Evolutionary conservation across 53 echinoderm and acorn worm genomes (phyloP).

Genomic region (Patiria pectinifera): DNA sequence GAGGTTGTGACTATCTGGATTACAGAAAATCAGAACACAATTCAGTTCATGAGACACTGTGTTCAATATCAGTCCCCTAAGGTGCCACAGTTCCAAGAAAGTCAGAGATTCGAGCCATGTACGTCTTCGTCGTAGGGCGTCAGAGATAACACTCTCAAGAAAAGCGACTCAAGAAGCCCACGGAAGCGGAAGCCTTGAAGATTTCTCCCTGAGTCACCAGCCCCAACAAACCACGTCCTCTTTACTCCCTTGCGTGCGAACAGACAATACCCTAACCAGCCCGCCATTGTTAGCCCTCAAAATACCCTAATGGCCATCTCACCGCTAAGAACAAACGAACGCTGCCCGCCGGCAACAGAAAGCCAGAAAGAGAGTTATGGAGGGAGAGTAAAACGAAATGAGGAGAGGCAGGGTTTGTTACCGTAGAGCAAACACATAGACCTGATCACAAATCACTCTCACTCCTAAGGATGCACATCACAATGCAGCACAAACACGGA

Average conservation of each 20-base stretch:
- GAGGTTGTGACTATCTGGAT: too few relatives aligned
- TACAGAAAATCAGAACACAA: too few relatives aligned
- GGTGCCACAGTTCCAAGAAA: too few relatives aligned
- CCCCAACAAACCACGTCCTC: too few relatives aligned
- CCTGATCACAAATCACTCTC: neutral
- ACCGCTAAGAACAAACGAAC: slow-evolving; percentile 21
- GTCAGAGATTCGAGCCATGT: too few relatives aligned
- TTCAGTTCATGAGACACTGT: too few relatives aligned
- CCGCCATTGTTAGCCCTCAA: neutral
- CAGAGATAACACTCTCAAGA: too few relatives aligned
- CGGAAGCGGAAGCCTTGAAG: neutral
- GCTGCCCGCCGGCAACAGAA: slow-evolving; percentile 24
- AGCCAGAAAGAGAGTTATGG: neutral
- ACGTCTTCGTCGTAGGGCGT: too few relatives aligned
- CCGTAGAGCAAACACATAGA: slow-evolving; percentile 37
- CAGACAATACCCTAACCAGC: neutral
- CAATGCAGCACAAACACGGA: slow-evolving; percentile 41
- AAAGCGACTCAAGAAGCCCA: neutral
- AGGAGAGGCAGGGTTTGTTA: slow-evolving; percentile 6
- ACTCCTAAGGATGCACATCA: slow-evolving; percentile 17
- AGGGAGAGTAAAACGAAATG: neutral
- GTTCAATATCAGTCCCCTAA: too few relatives aligned
- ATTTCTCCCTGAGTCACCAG: slow-evolving; percentile 14
- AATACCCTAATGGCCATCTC: slow-evolving; percentile 44
- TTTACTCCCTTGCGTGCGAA: slow-evolving; percentile 41